These are phyloP conservation scores for Oceanodroma tethys DNA, from an alignment of 2,113 vertebrate genomes.

Conservation along the genomic window DNA sequence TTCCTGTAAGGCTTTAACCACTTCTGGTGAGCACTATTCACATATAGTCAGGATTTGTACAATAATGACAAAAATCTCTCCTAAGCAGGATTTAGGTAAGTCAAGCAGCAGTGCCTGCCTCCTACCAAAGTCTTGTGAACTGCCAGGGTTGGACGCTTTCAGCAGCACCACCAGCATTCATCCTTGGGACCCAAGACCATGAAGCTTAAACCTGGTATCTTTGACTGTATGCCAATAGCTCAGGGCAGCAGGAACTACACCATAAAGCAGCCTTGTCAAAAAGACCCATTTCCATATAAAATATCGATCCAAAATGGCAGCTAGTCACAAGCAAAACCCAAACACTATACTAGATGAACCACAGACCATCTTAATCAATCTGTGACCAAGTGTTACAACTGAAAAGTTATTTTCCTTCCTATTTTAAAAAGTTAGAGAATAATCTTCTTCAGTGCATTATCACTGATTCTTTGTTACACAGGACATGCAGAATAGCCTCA, in stretches of 20 bases:
- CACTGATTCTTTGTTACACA: neutral
- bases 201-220: neutral
- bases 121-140: neutral
- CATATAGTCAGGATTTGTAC: neutral
- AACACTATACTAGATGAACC: neutral
- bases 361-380: neutral
- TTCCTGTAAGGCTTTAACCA: neutral
- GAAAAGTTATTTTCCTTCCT: neutral
- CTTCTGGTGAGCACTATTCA: neutral
- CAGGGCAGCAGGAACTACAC: neutral
- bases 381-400: neutral
- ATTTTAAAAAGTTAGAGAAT: neutral
- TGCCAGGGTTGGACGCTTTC: neutral
- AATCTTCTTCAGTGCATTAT: neutral
- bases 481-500: neutral
- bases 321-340: neutral
- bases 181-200: neutral
- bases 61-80: neutral
- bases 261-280: neutral
- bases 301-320: neutral
- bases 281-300: neutral
- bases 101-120: neutral
- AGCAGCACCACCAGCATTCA: neutral
- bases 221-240: neutral
- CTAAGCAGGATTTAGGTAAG: neutral